Base-by-base conservation (phyloP, 2,113 vertebrate species). In the Nothobranchius kuhntae region DNA sequence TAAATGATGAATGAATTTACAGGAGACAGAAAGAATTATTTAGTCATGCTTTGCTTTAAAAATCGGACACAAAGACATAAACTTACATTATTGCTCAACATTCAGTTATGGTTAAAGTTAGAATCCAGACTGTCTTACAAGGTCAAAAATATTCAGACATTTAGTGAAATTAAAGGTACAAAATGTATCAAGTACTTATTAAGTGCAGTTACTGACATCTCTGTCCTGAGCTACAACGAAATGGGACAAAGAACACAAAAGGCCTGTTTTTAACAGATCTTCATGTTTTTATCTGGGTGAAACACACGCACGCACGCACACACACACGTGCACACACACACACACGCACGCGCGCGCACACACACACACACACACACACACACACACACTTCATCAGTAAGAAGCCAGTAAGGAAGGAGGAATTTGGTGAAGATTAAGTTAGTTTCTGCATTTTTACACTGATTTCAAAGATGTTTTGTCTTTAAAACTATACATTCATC, bases 101-200 rank as follows among this genome's bases (percentile, higher is more conserved):
- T 96, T 95, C 92, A 93, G 89, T 95, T 95, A 95, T 96, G 94
- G 95, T 94, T 96, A 91, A 92, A 93, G 85, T 92, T 68, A 52
- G 58, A 75, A 73, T 51, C 58, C 35, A 48, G 53, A 77, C 65
- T 79, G 45, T 65, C 60, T 13, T 87, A 92, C 44, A 42, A 0
- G 11, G 40, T 26, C 13, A 5, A 40, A 60, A 46, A 46, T 15
- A 1, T 9, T 14, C 36, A 5, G 8, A 11, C 7, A 11, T 42
- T 40, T 1, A 13, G 50, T 24, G 10, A 21, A 24, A n/a, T 52
- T 52, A 21, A 26, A 4, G 12, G 24, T 42, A 42, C 2, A 42
- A 42, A 42, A 42, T 11, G 10, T 42, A 9, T 7, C 40, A 7
- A 9, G 7, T 11, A 9, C 40, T 7, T 8, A 7, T 8, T 42